These are phyloP conservation scores for Dendrophyllia cribrosa DNA, from an alignment of 64 coral and sea anemone genomes.

Conservation along the genomic window DNA sequence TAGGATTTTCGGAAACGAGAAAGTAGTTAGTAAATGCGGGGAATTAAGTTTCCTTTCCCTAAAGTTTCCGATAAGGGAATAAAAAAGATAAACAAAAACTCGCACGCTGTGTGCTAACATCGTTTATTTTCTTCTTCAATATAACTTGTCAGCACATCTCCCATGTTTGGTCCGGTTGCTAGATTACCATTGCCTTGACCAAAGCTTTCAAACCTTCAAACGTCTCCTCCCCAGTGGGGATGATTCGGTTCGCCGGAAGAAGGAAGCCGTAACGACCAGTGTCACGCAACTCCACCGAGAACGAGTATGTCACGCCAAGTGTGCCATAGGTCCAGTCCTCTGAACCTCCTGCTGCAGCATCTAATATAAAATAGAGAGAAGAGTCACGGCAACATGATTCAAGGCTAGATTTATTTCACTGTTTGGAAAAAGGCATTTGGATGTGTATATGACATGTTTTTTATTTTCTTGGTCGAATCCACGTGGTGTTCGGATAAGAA, in stretches of 20 bases:
- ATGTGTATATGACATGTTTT: too few species aligned
- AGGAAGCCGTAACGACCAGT: constrained; percentile 80
- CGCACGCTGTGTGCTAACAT: neutral
- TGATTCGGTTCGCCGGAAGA: constrained; percentile 65
- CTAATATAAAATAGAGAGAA: too few species aligned
- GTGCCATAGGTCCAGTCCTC: constrained; percentile 81
- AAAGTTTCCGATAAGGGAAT: too few species aligned
- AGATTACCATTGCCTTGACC: constrained; percentile 70
- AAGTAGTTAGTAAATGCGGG: too few species aligned
- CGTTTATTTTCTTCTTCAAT: neutral
- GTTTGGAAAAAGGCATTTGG: neutral
- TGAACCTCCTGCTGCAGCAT: constrained; percentile 70
- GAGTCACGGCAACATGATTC: too few species aligned
- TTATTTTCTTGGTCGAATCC: too few species aligned
- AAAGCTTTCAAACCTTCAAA: constrained; percentile 75
- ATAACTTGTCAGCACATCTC: neutral
- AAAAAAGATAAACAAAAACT: too few species aligned
- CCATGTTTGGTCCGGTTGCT: neutral
- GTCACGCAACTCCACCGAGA: constrained; percentile 79
- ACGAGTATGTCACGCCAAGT: constrained; percentile 73
- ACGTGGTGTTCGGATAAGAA: too few species aligned
- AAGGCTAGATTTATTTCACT: too few species aligned
- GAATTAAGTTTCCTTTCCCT: too few species aligned
- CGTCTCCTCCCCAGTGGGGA: constrained; percentile 75
- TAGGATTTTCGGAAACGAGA: too few species aligned